Evolutionary conservation across 2,888 invertebrate genomes (phyloP), one percentile per base, ranked within the genome.

Genomic region (Eudasyphora cyanicolor): DNA sequence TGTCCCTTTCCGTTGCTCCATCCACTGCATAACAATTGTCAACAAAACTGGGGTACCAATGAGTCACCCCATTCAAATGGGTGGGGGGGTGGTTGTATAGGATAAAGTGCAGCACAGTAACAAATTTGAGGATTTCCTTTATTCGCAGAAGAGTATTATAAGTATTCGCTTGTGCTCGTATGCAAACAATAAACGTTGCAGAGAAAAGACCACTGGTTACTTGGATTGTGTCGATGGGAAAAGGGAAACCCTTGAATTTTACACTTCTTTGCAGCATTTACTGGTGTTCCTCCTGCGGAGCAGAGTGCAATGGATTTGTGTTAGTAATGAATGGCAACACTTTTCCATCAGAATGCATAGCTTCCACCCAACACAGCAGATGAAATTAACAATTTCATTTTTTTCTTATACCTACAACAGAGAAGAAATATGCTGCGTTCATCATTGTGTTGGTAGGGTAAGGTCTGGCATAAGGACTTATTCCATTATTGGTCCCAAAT

Each of bases 301-400:
- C 0, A 0, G 12, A 35, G 3, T 64, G 35, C 12, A 38, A 64
- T 64, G 35, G 2, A 64, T 62, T 64, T 35, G 62, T 32, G 64
- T 19, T 64, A 19, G 27, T 42, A 42, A 21, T 38, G 42, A 67
- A 67, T 67, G 67, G 42, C 21, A 67, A 24, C 42, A 24, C 67
- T 42, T 67, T 42, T 14, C 42, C n/a, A n/a, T 29, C n/a, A 6
- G 57, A 27, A 24, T 21, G n/a, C n/a, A n/a, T 17, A 7, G 64
- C 24, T 38, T 2, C 6, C 35, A 21, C 14, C 57, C 57, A 19
- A 35, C 14, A 24, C 42, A 24, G 7, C 24, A 12, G 24, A 42
- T 67, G 35, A 42, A 67, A 67, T 24, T 67, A 42, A 67, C 42
- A 67, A 67, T 67, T 67, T 38, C n/a, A 64, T 67, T 67, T 38